A percentile compares a stretch with the other conserved stretches of the same genome.
Conservation (phyloP, 2,113 vertebrate species). For the Nansenia antarctica region DNA sequence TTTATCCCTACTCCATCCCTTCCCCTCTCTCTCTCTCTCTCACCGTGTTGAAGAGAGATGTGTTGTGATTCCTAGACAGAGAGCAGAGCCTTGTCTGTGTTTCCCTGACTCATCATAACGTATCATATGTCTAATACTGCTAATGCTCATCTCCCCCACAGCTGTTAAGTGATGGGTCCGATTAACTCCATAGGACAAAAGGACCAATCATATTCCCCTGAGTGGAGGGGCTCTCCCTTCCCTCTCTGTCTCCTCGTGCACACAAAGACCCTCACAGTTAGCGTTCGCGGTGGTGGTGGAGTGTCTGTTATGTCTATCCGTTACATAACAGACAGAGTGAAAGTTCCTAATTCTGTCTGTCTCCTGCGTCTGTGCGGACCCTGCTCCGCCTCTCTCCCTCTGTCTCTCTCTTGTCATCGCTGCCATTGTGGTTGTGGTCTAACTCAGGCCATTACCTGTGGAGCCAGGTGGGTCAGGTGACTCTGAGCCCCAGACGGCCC, state of each 20-base stretch:
- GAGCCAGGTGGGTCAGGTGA: too few species aligned
- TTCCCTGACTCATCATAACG: slow-evolving; percentile 6
- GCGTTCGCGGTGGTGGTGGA: slow-evolving; percentile 27
- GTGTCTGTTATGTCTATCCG: too few species aligned
- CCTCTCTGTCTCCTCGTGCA: slow-evolving; percentile 24
- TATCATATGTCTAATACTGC: slow-evolving; percentile 23
- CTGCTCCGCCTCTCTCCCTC: slow-evolving; percentile 12
- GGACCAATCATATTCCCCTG: slow-evolving; percentile 45
- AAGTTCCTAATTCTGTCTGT: slow-evolving; percentile 43
- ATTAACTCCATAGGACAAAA: slow-evolving; percentile 47
- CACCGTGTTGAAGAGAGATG: neutral
- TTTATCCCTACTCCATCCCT: neutral
- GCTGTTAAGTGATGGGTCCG: slow-evolving; percentile 48
- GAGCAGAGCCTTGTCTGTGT: slow-evolving; percentile 12
- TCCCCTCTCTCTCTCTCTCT: slow-evolving; percentile 30
- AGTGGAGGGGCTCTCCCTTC: slow-evolving; percentile 35
- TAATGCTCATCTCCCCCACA: slow-evolving; percentile 53
- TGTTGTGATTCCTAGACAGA: slow-evolving; percentile 33
- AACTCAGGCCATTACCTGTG: slow-evolving; percentile 10
- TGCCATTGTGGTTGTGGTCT: slow-evolving; percentile 47
- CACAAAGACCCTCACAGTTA: slow-evolving; percentile 52
- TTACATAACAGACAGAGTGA: slow-evolving; percentile 55
- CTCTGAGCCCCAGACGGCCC: too few species aligned
- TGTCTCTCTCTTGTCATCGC: slow-evolving; percentile 44
- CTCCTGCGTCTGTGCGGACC: slow-evolving; percentile 30